Conservation (phyloP, 2,113 vertebrate genomes). For the Gnathonemus echidnorhynchus region DNA sequence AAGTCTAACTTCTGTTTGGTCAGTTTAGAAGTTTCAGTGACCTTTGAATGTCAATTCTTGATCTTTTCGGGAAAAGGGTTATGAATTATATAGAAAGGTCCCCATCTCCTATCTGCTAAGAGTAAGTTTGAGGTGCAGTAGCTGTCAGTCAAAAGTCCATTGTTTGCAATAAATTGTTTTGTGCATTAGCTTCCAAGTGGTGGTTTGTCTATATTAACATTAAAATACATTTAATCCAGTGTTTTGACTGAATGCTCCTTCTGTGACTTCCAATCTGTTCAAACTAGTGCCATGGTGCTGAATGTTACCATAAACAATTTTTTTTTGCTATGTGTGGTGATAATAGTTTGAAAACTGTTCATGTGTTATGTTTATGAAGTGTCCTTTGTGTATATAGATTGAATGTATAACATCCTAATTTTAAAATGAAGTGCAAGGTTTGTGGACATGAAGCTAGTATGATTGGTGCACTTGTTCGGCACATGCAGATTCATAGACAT, state of each 20-base stretch:
- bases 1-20: not conserved
- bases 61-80: not conserved
- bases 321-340: no score
- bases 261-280: not conserved
- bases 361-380: not conserved
- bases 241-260: not conserved
- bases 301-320: not conserved
- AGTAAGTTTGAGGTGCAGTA: not conserved
- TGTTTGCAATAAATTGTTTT: not conserved
- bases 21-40: not conserved
- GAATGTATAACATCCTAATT: not conserved
- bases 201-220: not conserved
- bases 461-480: conserved; percentile 16
- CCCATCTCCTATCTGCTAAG: not conserved
- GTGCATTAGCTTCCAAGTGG: not conserved
- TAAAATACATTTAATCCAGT: not conserved
- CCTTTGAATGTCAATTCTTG: conserved; percentile 1
- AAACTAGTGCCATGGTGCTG: not conserved
- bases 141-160: not conserved
- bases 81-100: not conserved
- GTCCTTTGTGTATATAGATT: not conserved
- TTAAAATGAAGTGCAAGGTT: no score
- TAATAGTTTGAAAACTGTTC: not conserved
- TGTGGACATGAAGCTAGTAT: not conserved
- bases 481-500: conserved; percentile 17